Percentiles rank a stretch among this genome's conserved stretches.
Conservation (phyloP, 2,888 invertebrate genomes). For the Acanthosepion pharaonis region DNA sequence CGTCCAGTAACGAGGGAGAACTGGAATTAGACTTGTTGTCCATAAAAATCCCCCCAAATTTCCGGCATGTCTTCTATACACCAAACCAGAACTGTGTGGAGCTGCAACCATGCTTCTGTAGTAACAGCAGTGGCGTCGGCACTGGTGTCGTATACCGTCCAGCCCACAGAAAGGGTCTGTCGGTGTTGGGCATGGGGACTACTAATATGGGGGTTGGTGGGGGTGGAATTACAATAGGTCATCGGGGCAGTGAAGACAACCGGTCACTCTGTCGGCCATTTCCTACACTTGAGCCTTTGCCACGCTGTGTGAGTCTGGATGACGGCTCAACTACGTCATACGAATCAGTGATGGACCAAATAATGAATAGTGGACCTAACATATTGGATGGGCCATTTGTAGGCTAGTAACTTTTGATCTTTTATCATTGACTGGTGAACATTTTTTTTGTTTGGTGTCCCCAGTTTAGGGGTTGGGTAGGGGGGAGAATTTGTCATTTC, state of each 20-base stretch:
- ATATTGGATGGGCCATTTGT: conserved; percentile 36
- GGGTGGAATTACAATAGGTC: neutral
- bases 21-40: conserved; percentile 65
- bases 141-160: conserved; percentile 36
- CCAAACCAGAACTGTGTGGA: conserved; percentile 35
- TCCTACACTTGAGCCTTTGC: conserved; percentile 43
- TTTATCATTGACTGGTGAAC: neutral
- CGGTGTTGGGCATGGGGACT: conserved; percentile 24
- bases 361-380: conserved; percentile 34
- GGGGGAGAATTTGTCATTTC: neutral
- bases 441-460: neutral
- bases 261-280: neutral
- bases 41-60: conserved; percentile 58
- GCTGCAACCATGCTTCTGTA: conserved; percentile 35
- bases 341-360: conserved; percentile 46
- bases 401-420: neutral
- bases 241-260: conserved; percentile 39
- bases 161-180: conserved; percentile 36
- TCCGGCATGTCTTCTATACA: conserved; percentile 52
- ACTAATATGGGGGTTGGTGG: neutral
- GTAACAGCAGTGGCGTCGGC: neutral
- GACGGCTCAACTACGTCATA: conserved; percentile 45
- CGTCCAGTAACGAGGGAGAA: conserved; percentile 51
- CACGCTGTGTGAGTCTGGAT: conserved; percentile 38
- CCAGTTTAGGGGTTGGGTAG: neutral